Base-by-base conservation (phyloP, 2,888 invertebrate genomes). In the Eristalis tenax region DNA sequence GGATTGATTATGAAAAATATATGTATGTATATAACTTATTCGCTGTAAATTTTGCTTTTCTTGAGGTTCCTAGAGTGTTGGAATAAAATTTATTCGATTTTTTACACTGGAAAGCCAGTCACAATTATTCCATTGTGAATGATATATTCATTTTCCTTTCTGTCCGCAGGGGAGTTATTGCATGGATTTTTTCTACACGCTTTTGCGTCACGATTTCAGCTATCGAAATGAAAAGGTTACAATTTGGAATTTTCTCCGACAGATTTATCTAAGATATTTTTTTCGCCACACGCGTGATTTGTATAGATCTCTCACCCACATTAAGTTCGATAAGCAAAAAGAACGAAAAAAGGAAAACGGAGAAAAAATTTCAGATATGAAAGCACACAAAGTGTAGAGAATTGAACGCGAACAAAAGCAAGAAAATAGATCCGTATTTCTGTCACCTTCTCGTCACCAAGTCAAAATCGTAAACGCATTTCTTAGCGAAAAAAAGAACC, bases 91-190 rank as follows among this genome's bases (percentile, higher is more conserved):
- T 68, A 74, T 65, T 76, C 38, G 35, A 76, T 57, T 71, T 68
- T 63, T 75, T 64, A 68, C 23, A 15, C 70, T 80, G 75, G 79
- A 79, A 83, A 83, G 68, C 68, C 50, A 82, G 63, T 69, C 81
- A 82, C 76, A 83, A 87, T 87, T 73, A 76, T 66, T 79, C 83
- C 79, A 87, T 87, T 79, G 87, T 83, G 83, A 87, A 86, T 86
- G 82, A 82, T 63, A 79, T 64, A 73, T 80, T 76, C 40, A 71
- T 13, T 68, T 64, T 68, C 28, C 69, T 81, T 59, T 76, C 81
- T 82, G 81, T 77, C 61, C 68, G 75, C 69, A 63, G 74, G 70
- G 66, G 75, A 73, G 56, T 79, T 75, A 74, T 69, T 57, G 74
- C 75, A 81, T 83, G 76, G 71, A 74, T 70, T 85, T 73, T 68